Base-by-base conservation (phyloP, 37 sponge, comb jelly and placozoan species). In the Halisarca cf. caerulea region DNA sequence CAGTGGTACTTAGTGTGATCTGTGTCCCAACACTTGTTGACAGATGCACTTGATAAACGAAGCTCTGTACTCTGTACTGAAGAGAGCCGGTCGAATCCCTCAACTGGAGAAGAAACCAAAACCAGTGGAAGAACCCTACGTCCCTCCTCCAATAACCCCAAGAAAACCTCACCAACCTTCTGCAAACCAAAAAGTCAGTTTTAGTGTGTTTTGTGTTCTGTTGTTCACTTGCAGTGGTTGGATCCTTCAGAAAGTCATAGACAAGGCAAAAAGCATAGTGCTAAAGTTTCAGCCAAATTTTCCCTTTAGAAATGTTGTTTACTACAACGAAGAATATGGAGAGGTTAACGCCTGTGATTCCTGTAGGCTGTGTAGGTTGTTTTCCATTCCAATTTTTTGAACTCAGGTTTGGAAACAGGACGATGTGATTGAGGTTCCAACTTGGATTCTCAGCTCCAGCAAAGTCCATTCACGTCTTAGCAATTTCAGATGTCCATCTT, bases 351-450 rank as follows among this genome's bases (percentile, higher is more conserved):
- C n/a, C n/a, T n/a, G n/a, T n/a, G n/a, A n/a, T n/a, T n/a, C n/a
- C n/a, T n/a, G n/a, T n/a, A n/a, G n/a, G n/a, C n/a, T n/a, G n/a
- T n/a, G n/a, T n/a, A n/a, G n/a, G n/a, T n/a, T 68, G 69, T 30
- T 23, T 7, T 7, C 33, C 17, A 18, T 68, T 1, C 3, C 34
- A 68, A 68, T 6, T 68, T 1, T 68, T n/a, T 15, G 32, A 20
- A 30, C 35, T 39, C 77, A 74, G 77, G 45, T 74, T n/a, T 74
- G 77, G 77, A 44, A 74, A 21, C 42, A 43, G 77, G 77, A 37
- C 3, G 77, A 37, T n/a, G 8, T 33, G 18, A 74, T 74, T 40
- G 77, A 74, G 45, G 77, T 74, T 2, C 77, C 77, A n/a, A 36
- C 77, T 37, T 74, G 77, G 77, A 74, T 74, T 24, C 45, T 74